Base-by-base conservation (phyloP, 1,140 invertebrate species). In the Carcinoscorpius rotundicauda region DNA sequence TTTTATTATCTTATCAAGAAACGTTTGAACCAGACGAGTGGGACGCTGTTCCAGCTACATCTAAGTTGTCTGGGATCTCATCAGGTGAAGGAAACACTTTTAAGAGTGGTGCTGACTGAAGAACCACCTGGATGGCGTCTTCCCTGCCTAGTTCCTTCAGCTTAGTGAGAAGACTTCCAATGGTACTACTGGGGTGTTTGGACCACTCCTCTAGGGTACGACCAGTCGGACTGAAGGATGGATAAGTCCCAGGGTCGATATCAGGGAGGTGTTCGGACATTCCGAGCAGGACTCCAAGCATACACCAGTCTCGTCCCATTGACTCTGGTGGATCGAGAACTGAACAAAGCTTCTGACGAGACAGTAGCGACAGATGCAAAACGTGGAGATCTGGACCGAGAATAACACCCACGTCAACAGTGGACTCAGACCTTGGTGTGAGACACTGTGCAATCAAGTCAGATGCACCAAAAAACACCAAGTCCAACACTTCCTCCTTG, bases 281-380 rank as follows among this genome's bases (percentile, higher is more conserved):
- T 49, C 87, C 87, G 51, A 91, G 75, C 65, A 84, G 80, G 1
- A 91, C 83, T 4, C 88, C 88, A 51, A 92, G 75, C 64, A 92
- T 79, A 74, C 87, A 89, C 89, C 89, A 91, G 73, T 91, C 89
- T 68, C 84, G 79, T 6, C 89, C 89, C 73, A 89, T 84, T 4
- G 82, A 80, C 73, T 91, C 87, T 5, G 85, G 82, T 2, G 87
- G 86, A 78, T 92, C 89, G 10, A 92, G 76, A 62, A 88, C 75
- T 48, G 81, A 76, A 62, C 84, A 83, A 11, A 78, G 68, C 55
- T 73, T 68, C 65, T 79, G 77, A 48, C 80, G 73, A 2, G 81
- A 74, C 60, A 81, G 75, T n/a, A 83, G 71, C 6, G 80, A 75
- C 50, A 85, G 72, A 66, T 80, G 76, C 5, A 77, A 77, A 49